A percentile compares a stretch with the other conserved stretches of the same genome.
Conservation (phyloP, 2,888 invertebrate species). For the Drosophila neutralis region DNA sequence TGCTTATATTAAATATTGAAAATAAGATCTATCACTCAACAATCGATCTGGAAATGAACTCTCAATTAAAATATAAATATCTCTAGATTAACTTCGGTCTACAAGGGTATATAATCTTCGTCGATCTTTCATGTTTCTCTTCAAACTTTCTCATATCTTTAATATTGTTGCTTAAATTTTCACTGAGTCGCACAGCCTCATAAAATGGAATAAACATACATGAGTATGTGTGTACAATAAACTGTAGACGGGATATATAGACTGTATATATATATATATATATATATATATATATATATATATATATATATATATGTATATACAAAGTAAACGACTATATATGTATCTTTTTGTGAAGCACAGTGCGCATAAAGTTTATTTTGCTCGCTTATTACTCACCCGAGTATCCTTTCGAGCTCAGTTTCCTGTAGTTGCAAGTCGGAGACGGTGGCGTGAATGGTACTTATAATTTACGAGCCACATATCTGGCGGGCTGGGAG, state of each 20-base stretch:
- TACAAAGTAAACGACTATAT: neutral
- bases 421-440: constrained; percentile 37
- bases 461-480: constrained; percentile 54
- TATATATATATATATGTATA: constrained; percentile 4
- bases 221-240: constrained; percentile 32
- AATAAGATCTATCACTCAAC: neutral
- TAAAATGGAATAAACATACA: constrained; percentile 26
- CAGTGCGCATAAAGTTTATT: constrained; percentile 51
- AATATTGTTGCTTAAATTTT: constrained; percentile 27
- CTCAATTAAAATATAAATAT: neutral
- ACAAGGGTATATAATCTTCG: neutral
- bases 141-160: neutral
- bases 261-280: constrained; percentile 5
- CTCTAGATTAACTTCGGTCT: neutral
- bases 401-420: constrained; percentile 50
- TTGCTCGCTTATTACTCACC: constrained; percentile 54
- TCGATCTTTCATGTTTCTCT: neutral
- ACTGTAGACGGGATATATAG: constrained; percentile 18
- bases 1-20: too few species aligned
- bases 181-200: constrained; percentile 16
- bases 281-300: too few species aligned
- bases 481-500: constrained; percentile 12
- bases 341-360: constrained; percentile 20
- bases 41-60: neutral
- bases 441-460: constrained; percentile 36